These are phyloP conservation scores for Strix occidentalis DNA, from an alignment of 2,797 vertebrate species.

Conservation along the genomic window DNA sequence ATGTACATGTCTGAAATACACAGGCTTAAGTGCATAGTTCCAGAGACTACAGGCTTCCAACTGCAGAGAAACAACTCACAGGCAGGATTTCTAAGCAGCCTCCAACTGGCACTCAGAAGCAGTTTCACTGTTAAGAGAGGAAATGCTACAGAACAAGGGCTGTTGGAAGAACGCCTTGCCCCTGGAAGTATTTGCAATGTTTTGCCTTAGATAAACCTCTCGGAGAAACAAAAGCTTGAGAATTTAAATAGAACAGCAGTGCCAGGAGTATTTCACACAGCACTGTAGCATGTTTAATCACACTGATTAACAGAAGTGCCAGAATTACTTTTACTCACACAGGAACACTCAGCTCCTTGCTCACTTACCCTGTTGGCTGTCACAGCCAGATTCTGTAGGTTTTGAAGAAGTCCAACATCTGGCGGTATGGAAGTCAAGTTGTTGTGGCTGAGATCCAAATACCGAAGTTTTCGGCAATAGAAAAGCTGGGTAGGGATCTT, in stretches of 20 bases:
- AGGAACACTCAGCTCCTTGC: not conserved
- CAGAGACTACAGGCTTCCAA: not conserved
- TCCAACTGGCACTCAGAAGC: not conserved
- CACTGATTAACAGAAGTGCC: not conserved
- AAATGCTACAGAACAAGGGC: not conserved
- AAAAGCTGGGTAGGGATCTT: slow-evolving; percentile 95
- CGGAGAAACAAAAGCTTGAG: not conserved
- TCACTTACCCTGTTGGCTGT: slow-evolving; percentile 92
- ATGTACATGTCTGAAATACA: not conserved
- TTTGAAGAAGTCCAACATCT: slow-evolving; percentile 91
- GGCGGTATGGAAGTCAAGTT: slow-evolving; percentile 90
- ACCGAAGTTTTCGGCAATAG: slow-evolving; percentile 93
- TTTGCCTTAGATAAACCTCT: not conserved
- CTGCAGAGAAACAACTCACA: not conserved
- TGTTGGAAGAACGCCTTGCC: not conserved
- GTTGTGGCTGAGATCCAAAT: slow-evolving; percentile 96
- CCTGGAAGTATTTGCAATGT: not conserved
- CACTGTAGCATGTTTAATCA: not conserved
- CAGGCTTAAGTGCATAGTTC: not conserved
- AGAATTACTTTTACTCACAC: not conserved
- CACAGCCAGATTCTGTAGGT: slow-evolving; percentile 92
- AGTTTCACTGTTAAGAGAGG: not conserved
- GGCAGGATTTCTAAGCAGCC: not conserved
- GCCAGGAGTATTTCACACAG: not conserved
- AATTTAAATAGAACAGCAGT: not conserved